Evolutionary conservation across 1,140 invertebrate species (phyloP), one percentile per base, ranked within the genome.

Genomic region (Argopecten irradians): DNA sequence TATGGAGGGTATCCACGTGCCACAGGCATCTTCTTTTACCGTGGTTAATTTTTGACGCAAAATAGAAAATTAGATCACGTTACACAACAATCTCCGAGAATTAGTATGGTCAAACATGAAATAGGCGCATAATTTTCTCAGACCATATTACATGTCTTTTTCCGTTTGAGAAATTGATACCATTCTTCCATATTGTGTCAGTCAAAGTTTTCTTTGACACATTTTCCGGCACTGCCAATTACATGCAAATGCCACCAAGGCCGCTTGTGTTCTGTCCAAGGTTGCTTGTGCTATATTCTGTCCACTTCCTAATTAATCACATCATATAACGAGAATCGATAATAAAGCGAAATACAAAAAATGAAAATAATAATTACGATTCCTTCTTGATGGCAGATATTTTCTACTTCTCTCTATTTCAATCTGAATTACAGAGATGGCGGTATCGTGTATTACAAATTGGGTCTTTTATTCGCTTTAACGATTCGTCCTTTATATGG

Each of bases 271-370:
- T 71, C 5, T n/a, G 8, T n/a, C n/a, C 22, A 71, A 71, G 55
- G 55, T 16, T n/a, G 55, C 2, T n/a, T 22, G 55, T 71, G 1
- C 55, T 71, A n/a, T 71, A n/a, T 71, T 71, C 55, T n/a, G 55
- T 71, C 55, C 55, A 28, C 2, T 28, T 2, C 2, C 55, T 71
- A 71, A 71, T 71, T 71, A 71, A 71, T 71, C 55, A 8, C 22
- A 28, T 71, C 22, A 71, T 71, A n/a, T n/a, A 71, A 71, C 55
- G n/a, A 71, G 19, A n/a, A 71, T 71, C 55, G 55, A 71, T n/a
- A 16, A 71, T 71, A 71, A 71, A 71, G 28, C 55, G 55, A 71
- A 71, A 71, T 71, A 71, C 55, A 71, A 71, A 71, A 71, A 71
- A 5, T 71, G 55, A 71, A 71, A 71, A 71, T 28, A n/a, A 71